Evolutionary conservation across 2,888 invertebrate species (phyloP).

Genomic region (Lasioglossum marginatum): DNA sequence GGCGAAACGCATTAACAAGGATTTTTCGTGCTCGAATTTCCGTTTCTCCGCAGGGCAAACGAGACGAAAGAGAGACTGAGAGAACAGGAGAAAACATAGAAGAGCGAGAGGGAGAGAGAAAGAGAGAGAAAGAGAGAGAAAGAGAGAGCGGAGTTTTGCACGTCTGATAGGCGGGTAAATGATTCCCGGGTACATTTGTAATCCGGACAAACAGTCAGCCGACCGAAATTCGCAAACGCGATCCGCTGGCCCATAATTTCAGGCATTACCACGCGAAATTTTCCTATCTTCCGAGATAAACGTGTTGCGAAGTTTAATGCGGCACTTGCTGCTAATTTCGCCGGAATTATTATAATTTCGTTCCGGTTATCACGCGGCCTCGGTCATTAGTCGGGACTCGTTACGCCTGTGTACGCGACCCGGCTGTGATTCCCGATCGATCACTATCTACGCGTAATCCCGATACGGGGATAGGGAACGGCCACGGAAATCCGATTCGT

Average conservation of each 20-base stretch:
- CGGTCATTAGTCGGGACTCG: constrained; percentile 29
- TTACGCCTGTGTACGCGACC: constrained; percentile 22
- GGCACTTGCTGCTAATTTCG: constrained; percentile 47
- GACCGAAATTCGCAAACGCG: constrained; percentile 41
- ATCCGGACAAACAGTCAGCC: constrained; percentile 44
- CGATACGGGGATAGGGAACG: not conserved
- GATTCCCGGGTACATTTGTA: constrained; percentile 49
- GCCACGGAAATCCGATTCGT: constrained; percentile 57
- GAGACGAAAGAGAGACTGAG: not conserved
- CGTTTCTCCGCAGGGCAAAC: not conserved
- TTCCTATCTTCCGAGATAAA: constrained; percentile 58
- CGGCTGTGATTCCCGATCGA: constrained; percentile 36
- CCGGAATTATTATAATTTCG: constrained; percentile 57
- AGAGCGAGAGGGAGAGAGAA: not conserved
- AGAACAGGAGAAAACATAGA: not conserved
- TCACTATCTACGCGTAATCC: constrained; percentile 44
- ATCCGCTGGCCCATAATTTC: constrained; percentile 48
- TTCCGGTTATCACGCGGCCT: constrained; percentile 34
- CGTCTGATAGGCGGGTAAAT: constrained; percentile 15
- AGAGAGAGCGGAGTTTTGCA: not conserved
- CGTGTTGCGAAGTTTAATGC: constrained; percentile 35
- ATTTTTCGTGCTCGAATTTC: constrained; percentile 20
- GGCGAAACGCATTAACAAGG: constrained; percentile 28
- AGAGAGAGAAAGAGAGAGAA: not conserved
- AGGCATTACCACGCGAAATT: constrained; percentile 47